Evolutionary conservation across 2,888 invertebrate species (phyloP), one percentile per base, ranked within the genome.

Genomic region (Cremastinae sp.): DNA sequence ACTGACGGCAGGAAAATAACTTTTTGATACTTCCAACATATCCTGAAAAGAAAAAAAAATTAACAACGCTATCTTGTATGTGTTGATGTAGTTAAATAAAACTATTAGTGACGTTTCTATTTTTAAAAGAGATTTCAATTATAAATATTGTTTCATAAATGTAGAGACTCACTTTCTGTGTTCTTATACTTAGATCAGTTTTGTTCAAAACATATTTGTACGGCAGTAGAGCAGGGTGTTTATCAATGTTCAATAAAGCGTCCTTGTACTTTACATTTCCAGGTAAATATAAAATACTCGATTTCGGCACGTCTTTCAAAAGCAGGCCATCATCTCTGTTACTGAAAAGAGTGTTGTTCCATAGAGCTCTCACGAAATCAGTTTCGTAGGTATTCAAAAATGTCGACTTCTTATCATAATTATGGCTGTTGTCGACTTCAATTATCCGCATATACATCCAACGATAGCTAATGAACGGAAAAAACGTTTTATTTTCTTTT

Each of bases 161-260:
- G 28, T 5, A 28, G 66, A 37, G 45, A 58, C 68, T 64, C 39
- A 82, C 87, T 58, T 83, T 78, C 65, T 82, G 82, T 9, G 84
- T 82, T 7, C 41, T 74, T 5, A 85, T 82, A 2, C 74, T 14
- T n/a, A 86, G 55, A 18, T 84, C 85, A 10, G 56, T 74, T n/a
- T 70, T 73, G 4, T 58, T 80, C 8, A 87, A 68, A 22, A 69
- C 73, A 10, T 66, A 80, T 18, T 83, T 81, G 58, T 85, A 85
- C 3, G 86, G 85, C 51, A 88, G 59, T 39, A 87, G 18, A 2
- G 89, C 87, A 45, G 78, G 82, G 73, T 89, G 88, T 59, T 85
- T 82, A 41, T 53, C 75, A 22, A 89, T 80, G 70, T 79, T 86
- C 18, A 89, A 71, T 9, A 83, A 73, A 1, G 22, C 41, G 61